Percentiles rank a stretch among this genome's conserved stretches.
Evolutionary conservation across 2,113 vertebrate genomes (phyloP).

Genomic region (human (Homo sapiens)): DNA sequence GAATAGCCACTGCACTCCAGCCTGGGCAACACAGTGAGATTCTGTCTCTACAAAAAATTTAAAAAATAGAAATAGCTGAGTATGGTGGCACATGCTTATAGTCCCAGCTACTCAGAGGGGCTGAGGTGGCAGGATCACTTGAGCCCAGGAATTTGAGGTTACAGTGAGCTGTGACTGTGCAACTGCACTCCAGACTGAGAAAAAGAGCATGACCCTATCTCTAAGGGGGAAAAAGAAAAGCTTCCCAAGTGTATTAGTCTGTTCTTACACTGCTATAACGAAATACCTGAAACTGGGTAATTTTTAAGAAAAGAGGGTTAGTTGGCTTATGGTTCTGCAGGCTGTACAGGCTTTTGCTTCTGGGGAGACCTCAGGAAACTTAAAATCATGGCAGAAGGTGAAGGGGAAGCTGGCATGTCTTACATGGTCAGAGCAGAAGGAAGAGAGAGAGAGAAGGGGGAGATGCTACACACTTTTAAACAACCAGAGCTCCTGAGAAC

Average conservation of each 20-base stretch:
- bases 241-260: neutral
- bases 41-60: neutral
- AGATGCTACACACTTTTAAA: no score
- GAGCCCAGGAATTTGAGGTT: neutral
- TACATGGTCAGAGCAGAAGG: no score
- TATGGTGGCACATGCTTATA: neutral
- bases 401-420: no score
- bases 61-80: neutral
- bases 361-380: no score
- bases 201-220: neutral
- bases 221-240: neutral
- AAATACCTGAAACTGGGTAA: no score
- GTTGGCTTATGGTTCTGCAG: no score
- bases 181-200: neutral
- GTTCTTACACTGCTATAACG: no score
- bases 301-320: no score
- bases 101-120: neutral
- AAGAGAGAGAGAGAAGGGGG: no score
- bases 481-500: no score
- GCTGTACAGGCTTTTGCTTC: no score
- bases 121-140: neutral
- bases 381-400: no score
- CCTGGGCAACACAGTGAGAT: neutral
- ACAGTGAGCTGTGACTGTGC: neutral
- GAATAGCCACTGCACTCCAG: neutral